Percentiles rank a stretch among this genome's conserved stretches.
These are phyloP conservation scores for Leptopilina boulardi DNA, from an alignment of 1,140 invertebrate species.

Conservation along the genomic window DNA sequence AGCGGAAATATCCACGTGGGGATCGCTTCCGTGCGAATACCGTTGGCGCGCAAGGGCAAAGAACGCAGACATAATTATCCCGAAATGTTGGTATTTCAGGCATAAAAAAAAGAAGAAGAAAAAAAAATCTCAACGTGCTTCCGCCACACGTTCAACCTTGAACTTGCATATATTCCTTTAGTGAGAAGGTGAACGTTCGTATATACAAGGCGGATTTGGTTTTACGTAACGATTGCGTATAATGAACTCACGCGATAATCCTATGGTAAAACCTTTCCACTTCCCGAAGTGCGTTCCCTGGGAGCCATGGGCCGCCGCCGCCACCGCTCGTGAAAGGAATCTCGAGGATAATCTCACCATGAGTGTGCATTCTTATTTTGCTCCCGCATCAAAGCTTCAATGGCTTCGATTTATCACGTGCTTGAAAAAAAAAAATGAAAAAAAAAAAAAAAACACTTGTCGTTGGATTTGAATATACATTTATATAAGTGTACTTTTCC, in stretches of 20 bases:
- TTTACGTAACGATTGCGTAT: constrained; percentile 59
- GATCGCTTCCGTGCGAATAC: constrained; percentile 29
- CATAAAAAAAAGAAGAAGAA: constrained; percentile 32
- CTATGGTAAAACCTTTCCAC: constrained; percentile 59
- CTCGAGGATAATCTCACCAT: constrained; percentile 69
- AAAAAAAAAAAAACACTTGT: constrained; percentile 50
- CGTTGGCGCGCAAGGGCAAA: constrained; percentile 24
- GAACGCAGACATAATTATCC: constrained; percentile 32
- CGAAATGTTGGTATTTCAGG: constrained; percentile 33
- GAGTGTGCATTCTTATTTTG: constrained; percentile 69
- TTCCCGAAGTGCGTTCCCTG: constrained; percentile 64
- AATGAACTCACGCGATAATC: constrained; percentile 68
- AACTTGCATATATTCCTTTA: constrained; percentile 43
- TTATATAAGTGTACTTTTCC: constrained; percentile 39
- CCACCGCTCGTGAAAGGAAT: constrained; percentile 65
- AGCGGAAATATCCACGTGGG: constrained; percentile 20
- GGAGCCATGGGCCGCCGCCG: constrained; percentile 45
- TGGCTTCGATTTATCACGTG: constrained; percentile 73
- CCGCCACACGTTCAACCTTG: constrained; percentile 43
- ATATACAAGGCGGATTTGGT: constrained; percentile 47
- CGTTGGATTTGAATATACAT: constrained; percentile 33
- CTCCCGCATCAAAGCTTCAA: constrained; percentile 67
- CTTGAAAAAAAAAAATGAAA: constrained; percentile 40
- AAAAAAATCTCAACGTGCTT: constrained; percentile 42
- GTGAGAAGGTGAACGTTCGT: constrained; percentile 45